phyloP scores from a whole-genome alignment of 1,140 invertebrate genomes.

The Propsilocerus akamusi region DNA sequence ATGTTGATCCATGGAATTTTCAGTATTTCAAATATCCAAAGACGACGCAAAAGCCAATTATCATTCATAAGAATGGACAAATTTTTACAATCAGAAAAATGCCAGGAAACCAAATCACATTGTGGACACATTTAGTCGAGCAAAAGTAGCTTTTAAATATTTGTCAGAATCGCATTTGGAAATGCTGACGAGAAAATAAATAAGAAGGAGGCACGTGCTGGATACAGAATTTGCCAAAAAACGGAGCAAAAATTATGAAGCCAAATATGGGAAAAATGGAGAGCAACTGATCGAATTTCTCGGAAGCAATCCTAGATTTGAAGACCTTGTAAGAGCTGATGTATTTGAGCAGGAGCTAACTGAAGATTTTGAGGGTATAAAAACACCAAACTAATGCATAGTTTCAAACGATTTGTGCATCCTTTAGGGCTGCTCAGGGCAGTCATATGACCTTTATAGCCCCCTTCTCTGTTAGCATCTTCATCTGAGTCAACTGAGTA shows the following conservation, averaged over 20 bases:
- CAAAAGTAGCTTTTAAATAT: conserved; percentile 8
- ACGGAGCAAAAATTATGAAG: conserved; percentile 7
- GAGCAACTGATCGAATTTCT: conserved; percentile 10
- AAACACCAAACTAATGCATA: too few species aligned
- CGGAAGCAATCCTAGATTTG: conserved; percentile 9
- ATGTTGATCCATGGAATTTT: not conserved
- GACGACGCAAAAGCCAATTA: not conserved
- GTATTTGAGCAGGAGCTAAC: too few species aligned
- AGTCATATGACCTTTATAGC: too few species aligned
- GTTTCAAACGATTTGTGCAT: too few species aligned
- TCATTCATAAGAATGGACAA: not conserved
- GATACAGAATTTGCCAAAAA: conserved; percentile 10
- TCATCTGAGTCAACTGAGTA: too few species aligned
- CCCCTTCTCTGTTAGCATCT: too few species aligned
- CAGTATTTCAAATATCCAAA: not conserved
- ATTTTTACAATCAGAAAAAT: conserved; percentile 6
- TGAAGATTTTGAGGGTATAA: too few species aligned
- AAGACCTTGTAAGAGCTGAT: conserved; percentile 9
- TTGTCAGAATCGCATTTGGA: conserved; percentile 5
- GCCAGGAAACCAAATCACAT: conserved; percentile 8
- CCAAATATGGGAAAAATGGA: conserved; percentile 9
- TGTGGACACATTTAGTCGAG: conserved; percentile 6
- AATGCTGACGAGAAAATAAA: not conserved
- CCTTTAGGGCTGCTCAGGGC: too few species aligned
- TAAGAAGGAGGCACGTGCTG: conserved; percentile 7